Conservation (phyloP, 2,797 vertebrate genomes). For the Microctenopoma stevenorrisi region DNA sequence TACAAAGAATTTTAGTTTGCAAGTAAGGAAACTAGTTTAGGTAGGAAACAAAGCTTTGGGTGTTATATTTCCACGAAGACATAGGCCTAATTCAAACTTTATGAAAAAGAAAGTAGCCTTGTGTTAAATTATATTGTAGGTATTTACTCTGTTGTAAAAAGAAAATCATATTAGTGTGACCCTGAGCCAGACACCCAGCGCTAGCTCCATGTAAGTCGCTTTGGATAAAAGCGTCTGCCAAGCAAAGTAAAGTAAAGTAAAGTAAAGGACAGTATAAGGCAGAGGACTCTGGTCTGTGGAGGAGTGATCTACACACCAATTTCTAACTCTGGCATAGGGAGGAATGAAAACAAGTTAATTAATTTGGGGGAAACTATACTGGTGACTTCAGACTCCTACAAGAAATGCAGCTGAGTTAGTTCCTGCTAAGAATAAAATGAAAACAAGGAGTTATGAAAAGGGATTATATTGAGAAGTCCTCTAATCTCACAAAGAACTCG, state of each 20-base stretch:
- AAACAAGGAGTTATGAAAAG: conserved; percentile 35
- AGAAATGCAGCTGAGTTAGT: conserved; percentile 2
- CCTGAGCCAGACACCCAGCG: too few relatives aligned
- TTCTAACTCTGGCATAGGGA: not conserved
- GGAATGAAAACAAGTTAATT: conserved; percentile 14
- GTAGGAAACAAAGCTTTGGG: not conserved
- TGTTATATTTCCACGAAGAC: not conserved
- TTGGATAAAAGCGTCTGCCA: too few relatives aligned
- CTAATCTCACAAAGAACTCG: conserved; percentile 51
- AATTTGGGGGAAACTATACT: conserved; percentile 2
- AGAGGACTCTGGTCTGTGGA: conserved; percentile 26
- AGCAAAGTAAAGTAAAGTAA: too few relatives aligned
- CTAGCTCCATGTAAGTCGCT: too few relatives aligned
- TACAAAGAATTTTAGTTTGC: not conserved
- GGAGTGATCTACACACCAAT: not conserved
- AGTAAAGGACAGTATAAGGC: conserved; percentile 11
- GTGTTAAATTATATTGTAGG: not conserved
- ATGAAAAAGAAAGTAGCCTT: not conserved
- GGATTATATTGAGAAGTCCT: conserved; percentile 53
- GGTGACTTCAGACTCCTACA: conserved; percentile 7
- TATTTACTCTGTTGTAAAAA: conserved; percentile 22
- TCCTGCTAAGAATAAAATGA: conserved; percentile 19
- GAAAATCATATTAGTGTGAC: not conserved
- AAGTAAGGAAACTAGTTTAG: not conserved
- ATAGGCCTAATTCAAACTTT: conserved; percentile 1